These are phyloP conservation scores for Psittacula echo DNA, from an alignment of 2,797 vertebrate genomes.

Conservation along the genomic window DNA sequence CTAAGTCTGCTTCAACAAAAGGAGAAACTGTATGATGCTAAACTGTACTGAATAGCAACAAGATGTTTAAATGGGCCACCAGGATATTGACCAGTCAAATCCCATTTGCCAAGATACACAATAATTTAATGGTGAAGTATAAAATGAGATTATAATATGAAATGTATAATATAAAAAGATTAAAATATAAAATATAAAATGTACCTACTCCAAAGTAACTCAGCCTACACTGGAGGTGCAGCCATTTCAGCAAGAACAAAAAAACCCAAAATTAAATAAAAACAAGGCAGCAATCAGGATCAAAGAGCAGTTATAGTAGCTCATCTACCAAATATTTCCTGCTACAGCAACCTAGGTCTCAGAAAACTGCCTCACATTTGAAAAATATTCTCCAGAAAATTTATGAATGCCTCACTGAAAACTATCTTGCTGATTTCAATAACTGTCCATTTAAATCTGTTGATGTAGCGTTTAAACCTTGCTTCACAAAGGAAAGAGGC, in stretches of 20 bases:
- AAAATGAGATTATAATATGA: neutral
- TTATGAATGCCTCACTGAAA: constrained; percentile 63
- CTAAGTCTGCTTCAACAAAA: neutral
- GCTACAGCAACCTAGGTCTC: neutral
- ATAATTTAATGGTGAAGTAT: neutral
- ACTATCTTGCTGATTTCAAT: constrained; percentile 74
- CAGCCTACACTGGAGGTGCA: neutral
- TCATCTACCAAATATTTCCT: neutral
- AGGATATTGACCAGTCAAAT: neutral
- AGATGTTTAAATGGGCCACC: neutral
- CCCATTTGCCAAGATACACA: neutral
- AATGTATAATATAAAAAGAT: neutral
- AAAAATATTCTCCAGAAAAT: constrained; percentile 62
- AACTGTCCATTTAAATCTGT: constrained; percentile 77
- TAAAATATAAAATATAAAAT: neutral
- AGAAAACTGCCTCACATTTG: constrained; percentile 40
- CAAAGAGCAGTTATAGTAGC: neutral
- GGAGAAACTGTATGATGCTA: neutral
- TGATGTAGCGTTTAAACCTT: constrained; percentile 70
- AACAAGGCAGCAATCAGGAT: neutral
- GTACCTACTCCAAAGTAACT: neutral
- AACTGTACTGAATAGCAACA: neutral
- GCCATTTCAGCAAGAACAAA: neutral
- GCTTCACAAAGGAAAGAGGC: constrained; percentile 73
- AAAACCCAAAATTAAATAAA: no score